Conservation (phyloP, 2,113 vertebrate genomes). For the Platysteira castanea region DNA sequence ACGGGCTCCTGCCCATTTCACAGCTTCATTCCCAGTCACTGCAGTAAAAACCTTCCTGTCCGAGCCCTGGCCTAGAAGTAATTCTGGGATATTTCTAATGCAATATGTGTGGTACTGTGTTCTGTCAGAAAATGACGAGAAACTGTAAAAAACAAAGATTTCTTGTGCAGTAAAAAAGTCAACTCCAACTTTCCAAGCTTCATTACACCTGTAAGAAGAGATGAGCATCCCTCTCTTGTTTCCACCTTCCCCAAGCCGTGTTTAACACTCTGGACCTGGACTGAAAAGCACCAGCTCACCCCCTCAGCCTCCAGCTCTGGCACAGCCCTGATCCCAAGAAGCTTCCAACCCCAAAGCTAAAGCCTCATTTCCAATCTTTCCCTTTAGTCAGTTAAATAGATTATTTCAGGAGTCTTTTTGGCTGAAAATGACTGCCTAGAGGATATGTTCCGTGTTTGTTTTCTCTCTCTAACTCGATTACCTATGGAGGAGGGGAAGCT, state of each 20-base stretch:
- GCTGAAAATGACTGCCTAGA: conserved; percentile 46
- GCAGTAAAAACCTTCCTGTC: neutral
- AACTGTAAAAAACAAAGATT: neutral
- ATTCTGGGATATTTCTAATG: neutral
- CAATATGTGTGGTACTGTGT: too few species aligned
- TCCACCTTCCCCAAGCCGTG: neutral
- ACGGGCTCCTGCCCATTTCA: neutral
- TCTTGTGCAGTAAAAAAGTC: neutral
- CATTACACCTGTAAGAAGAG: fast-evolving
- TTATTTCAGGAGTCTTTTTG: conserved; percentile 31
- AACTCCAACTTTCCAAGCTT: fast-evolving
- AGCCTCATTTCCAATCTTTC: neutral
- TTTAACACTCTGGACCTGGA: neutral
- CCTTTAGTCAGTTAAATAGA: neutral
- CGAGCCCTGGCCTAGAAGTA: fast-evolving
- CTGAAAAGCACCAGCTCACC: neutral
- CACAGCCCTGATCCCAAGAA: neutral
- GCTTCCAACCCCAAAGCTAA: neutral
- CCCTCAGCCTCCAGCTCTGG: neutral
- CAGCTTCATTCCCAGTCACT: neutral
- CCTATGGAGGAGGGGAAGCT: conserved; percentile 2
- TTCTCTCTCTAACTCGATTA: conserved; percentile 37
- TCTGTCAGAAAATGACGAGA: neutral
- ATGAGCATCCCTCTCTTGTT: neutral
- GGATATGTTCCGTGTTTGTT: conserved; percentile 34